Evolutionary conservation across 2,888 invertebrate species (phyloP).

Genomic region (Tachina grossa): DNA sequence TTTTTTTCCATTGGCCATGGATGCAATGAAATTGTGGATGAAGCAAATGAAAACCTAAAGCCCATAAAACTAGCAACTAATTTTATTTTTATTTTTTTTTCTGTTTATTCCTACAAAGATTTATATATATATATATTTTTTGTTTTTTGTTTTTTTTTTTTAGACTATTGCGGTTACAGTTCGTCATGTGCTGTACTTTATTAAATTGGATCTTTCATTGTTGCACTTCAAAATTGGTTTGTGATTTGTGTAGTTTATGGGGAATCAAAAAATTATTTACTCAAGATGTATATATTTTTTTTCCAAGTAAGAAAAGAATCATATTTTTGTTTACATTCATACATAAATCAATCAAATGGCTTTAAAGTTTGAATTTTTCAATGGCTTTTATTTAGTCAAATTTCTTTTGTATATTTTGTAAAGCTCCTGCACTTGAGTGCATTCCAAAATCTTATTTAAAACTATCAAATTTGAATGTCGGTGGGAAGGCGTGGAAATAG

Average conservation of each 20-base stretch:
- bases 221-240: slow-evolving; percentile 49
- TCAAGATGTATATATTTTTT: neutral
- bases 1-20: slow-evolving; percentile 18
- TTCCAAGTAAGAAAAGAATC: neutral
- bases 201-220: slow-evolving; percentile 61
- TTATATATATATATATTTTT: neutral
- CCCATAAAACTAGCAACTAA: slow-evolving; percentile 65
- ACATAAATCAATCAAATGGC: neutral
- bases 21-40: slow-evolving; percentile 18
- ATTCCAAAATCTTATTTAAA: too few relatives aligned
- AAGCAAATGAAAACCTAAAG: slow-evolving; percentile 54
- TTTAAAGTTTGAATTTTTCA: neutral
- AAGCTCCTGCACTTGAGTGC: too few relatives aligned
- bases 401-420: too few relatives aligned
- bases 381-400: too few relatives aligned
- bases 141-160: slow-evolving; percentile 54
- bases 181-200: slow-evolving; percentile 42
- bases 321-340: neutral
- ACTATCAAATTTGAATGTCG: too few relatives aligned
- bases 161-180: slow-evolving; percentile 60
- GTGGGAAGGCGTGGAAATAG: too few relatives aligned
- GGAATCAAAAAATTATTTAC: slow-evolving; percentile 12
- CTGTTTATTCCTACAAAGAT: slow-evolving; percentile 22
- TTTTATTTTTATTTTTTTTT: slow-evolving; percentile 53
- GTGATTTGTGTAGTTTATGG: slow-evolving; percentile 18